A percentile compares a stretch with the other conserved stretches of the same genome.
Evolutionary conservation across 2,888 invertebrate species (phyloP).

Genomic region (Crocallis elinguaria): DNA sequence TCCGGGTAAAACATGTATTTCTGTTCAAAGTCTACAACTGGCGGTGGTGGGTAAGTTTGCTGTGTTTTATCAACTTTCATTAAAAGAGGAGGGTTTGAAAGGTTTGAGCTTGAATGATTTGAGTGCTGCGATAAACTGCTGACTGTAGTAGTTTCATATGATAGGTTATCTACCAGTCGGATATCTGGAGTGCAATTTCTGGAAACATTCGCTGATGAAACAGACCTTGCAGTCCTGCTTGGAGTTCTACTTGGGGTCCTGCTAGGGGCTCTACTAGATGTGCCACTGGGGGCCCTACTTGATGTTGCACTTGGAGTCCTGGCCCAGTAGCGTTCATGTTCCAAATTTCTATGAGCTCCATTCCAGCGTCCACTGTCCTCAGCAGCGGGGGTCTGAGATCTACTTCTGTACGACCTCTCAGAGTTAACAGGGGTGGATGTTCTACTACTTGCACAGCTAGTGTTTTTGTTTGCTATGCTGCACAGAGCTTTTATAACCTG

Average conservation of each 20-base stretch:
- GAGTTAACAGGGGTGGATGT: constrained; percentile 71
- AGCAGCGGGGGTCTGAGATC: constrained; percentile 68
- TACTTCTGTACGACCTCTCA: constrained; percentile 72
- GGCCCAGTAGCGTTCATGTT: constrained; percentile 74
- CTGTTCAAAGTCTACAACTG: constrained; percentile 62
- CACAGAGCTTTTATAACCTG: constrained; percentile 93
- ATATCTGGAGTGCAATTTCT: constrained; percentile 66
- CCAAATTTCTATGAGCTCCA: constrained; percentile 57
- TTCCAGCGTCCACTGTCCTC: constrained; percentile 69
- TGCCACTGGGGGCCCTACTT: constrained; percentile 40
- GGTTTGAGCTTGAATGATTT: constrained; percentile 44
- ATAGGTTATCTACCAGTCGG: constrained; percentile 59
- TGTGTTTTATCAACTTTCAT: constrained; percentile 68
- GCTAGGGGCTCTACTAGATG: constrained; percentile 54
- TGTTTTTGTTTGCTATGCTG: constrained; percentile 73
- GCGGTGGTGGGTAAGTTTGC: constrained; percentile 56
- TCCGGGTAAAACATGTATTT: constrained; percentile 69
- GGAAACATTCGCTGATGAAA: constrained; percentile 56
- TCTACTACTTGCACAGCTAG: constrained; percentile 65
- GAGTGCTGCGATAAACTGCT: constrained; percentile 48
- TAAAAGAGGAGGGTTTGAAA: constrained; percentile 53
- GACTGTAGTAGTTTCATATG: constrained; percentile 54
- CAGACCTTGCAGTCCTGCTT: constrained; percentile 63
- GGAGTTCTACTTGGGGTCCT: constrained; percentile 70
- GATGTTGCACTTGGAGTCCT: constrained; percentile 69